A percentile compares a stretch with the other conserved stretches of the same genome.
Evolutionary conservation across 2,797 vertebrate species (phyloP).

Genomic region (Austrolebias charrua): DNA sequence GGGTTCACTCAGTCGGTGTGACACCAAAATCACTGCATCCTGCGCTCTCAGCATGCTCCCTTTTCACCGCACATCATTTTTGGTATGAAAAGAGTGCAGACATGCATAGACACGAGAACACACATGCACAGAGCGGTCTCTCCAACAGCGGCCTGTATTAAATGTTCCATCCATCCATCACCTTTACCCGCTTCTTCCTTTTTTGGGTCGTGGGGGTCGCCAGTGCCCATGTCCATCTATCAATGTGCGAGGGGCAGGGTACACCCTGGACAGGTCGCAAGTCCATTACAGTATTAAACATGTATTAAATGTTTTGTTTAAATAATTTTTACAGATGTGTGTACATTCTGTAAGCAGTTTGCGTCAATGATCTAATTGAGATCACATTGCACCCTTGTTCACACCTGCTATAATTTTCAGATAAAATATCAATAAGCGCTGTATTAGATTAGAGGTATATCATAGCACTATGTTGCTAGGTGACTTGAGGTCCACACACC

Average conservation of each 20-base stretch:
- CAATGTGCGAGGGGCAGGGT: too few species aligned
- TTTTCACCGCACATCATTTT: conserved; percentile 26
- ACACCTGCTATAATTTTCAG: conserved; percentile 42
- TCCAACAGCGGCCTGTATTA: conserved; percentile 22
- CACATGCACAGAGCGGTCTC: conserved; percentile 22
- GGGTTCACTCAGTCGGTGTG: conserved; percentile 46
- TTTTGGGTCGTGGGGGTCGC: too few species aligned
- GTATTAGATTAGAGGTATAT: conserved; percentile 60
- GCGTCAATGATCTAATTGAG: conserved; percentile 48
- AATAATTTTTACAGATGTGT: conserved; percentile 19
- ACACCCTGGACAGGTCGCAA: too few species aligned
- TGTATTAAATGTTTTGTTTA: conserved; percentile 23
- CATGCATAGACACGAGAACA: conserved; percentile 10
- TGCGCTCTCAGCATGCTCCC: conserved; percentile 52
- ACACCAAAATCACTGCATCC: conserved; percentile 59
- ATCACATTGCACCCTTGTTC: conserved; percentile 31
- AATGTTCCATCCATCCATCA: too few species aligned
- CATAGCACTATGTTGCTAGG: conserved; percentile 47
- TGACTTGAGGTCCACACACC: conserved; percentile 37
- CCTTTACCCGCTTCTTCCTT: too few species aligned
- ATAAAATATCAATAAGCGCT: conserved; percentile 56
- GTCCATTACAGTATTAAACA: too few species aligned
- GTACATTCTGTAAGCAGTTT: conserved; percentile 28
- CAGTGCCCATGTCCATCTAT: too few species aligned
- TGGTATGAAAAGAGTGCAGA: conserved; percentile 24